phyloP scores from a whole-genome alignment of 2,113 vertebrate genomes.

The Lanius collurio region DNA sequence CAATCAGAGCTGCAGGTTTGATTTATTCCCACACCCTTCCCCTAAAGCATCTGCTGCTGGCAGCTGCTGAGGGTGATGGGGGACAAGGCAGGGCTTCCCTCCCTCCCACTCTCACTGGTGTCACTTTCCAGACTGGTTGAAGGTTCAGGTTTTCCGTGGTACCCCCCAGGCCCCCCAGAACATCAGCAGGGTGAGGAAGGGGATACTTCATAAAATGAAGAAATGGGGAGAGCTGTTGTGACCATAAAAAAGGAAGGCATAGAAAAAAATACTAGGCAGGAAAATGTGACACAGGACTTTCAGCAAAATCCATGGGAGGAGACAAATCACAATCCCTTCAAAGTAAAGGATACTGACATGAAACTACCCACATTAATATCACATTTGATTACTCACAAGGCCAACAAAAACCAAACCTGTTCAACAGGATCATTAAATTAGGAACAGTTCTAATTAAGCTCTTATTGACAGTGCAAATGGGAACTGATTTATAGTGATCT shows the following conservation, averaged over 20 bases:
- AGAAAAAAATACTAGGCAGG: neutral
- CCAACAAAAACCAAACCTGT: neutral
- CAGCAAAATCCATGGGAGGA: neutral
- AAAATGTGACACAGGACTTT: neutral
- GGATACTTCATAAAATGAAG: neutral
- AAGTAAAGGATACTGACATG: neutral
- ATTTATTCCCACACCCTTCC: neutral
- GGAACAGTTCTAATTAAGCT: neutral
- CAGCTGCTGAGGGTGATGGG: neutral
- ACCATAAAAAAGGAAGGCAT: accelerated
- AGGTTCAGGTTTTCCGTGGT: neutral
- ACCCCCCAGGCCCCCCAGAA: accelerated
- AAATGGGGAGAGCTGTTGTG: accelerated
- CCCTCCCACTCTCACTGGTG: neutral
- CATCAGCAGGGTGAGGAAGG: neutral
- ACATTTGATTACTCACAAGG: accelerated
- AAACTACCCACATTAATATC: neutral
- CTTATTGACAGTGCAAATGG: neutral
- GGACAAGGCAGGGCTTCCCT: neutral
- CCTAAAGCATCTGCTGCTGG: neutral
- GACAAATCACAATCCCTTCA: neutral
- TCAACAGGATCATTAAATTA: neutral
- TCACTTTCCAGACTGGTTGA: neutral
- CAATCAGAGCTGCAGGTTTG: neutral
- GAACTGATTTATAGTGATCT: neutral